Evolutionary conservation across 2,797 vertebrate species (phyloP).

Genomic region (Tauraco hartlaubi): DNA sequence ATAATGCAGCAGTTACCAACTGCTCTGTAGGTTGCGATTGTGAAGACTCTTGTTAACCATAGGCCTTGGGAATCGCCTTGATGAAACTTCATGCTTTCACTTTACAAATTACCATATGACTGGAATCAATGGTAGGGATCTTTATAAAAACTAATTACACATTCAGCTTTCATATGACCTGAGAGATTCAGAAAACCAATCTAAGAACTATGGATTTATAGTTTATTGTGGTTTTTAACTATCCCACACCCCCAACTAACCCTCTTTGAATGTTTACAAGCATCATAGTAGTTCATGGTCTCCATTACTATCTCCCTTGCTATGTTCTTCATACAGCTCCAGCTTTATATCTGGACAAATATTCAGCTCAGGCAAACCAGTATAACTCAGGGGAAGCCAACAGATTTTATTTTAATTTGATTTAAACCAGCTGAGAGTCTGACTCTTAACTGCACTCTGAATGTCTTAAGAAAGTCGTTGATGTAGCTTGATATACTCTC

Average conservation of each 20-base stretch:
- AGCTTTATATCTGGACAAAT: not conserved
- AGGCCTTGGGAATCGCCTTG: not conserved
- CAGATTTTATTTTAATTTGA: not conserved
- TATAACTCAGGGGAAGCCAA: not conserved
- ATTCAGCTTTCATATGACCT: not conserved
- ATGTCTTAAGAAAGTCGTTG: not conserved
- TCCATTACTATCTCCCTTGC: not conserved
- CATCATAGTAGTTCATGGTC: not conserved
- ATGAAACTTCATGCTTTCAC: not conserved
- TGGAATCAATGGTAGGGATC: not conserved
- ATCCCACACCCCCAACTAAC: not conserved
- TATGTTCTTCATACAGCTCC: not conserved
- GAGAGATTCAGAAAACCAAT: not conserved
- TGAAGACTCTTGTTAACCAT: not conserved
- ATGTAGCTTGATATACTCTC: not conserved
- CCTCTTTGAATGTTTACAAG: not conserved
- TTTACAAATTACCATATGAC: not conserved
- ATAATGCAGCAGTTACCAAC: not conserved
- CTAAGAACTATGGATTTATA: not conserved
- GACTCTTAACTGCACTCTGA: not conserved
- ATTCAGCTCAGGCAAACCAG: not conserved
- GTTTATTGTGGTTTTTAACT: not conserved
- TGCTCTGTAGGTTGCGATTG: not conserved
- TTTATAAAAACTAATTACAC: not conserved
- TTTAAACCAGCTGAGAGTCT: not conserved